phyloP scores from a whole-genome alignment of 37 sponge, comb jelly and placozoan species.

The Theonella swinhoei region DNA sequence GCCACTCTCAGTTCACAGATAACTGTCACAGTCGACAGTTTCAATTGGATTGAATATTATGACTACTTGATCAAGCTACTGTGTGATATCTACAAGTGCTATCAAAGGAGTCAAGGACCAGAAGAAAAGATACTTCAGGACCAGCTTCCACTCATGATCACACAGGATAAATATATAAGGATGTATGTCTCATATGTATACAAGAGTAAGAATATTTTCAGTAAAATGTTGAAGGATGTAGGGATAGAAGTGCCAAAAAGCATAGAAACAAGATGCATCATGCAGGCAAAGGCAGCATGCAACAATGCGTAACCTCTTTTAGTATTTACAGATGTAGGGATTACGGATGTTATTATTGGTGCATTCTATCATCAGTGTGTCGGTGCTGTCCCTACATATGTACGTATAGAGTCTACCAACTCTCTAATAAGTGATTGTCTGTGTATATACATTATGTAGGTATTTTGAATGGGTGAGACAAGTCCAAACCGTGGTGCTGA shows the following conservation, averaged over 20 bases:
- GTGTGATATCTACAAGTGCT: conserved; percentile 31
- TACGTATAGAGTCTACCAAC: too few species aligned
- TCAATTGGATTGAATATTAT: conserved; percentile 51
- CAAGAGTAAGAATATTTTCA: too few species aligned
- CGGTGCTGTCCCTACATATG: too few species aligned
- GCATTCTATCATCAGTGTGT: too few species aligned
- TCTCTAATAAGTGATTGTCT: too few species aligned
- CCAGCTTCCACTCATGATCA: conserved; percentile 21
- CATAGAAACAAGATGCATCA: too few species aligned
- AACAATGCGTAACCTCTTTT: too few species aligned
- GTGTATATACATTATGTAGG: conserved; percentile 6
- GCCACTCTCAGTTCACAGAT: conserved; percentile 44
- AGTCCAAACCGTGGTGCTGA: conserved; percentile 31
- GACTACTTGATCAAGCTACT: conserved; percentile 21
- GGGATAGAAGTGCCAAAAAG: too few species aligned
- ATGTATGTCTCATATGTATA: background rate
- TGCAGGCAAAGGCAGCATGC: too few species aligned
- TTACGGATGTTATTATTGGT: too few species aligned
- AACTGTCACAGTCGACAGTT: conserved; percentile 14
- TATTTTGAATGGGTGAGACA: conserved; percentile 67
- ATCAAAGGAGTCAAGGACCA: conserved; percentile 20
- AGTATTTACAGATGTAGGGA: too few species aligned
- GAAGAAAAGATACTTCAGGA: conserved; percentile 11
- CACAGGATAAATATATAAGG: conserved; percentile 14
- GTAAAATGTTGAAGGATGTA: too few species aligned